A percentile compares a stretch with the other conserved stretches of the same genome.
Conservation (phyloP, 35 echinoderm and acorn worm species). For the Strongylocentrotus purpuratus region DNA sequence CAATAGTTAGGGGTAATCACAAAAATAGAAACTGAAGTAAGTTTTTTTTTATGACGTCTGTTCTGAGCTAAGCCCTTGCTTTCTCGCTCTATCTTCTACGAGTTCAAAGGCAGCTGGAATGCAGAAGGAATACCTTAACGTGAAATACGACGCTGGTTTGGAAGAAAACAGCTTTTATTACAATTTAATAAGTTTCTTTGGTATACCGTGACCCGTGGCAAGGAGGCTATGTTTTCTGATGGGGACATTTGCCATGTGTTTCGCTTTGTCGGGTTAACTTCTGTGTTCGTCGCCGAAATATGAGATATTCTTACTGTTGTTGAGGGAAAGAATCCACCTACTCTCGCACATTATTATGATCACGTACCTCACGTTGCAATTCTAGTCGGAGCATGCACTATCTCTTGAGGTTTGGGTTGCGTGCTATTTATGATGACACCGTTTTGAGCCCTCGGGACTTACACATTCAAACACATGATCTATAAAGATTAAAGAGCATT, state of each 20-base stretch:
- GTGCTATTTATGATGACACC: neutral
- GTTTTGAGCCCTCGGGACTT: neutral
- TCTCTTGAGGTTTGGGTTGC: neutral
- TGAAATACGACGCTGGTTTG: neutral
- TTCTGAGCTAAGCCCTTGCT: neutral
- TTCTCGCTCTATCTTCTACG: neutral
- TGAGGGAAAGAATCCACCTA: neutral
- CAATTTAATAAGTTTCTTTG: neutral
- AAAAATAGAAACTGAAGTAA: neutral
- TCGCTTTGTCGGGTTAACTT: neutral
- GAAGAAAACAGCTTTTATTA: constrained; percentile 19
- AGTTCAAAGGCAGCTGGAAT: neutral
- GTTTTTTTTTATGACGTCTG: neutral
- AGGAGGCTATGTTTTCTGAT: neutral
- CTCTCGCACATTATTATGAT: neutral
- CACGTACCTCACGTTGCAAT: neutral
- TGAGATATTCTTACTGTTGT: neutral
- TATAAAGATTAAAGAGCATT: neutral
- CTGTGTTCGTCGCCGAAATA: neutral
- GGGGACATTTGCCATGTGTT: neutral
- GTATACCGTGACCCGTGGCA: neutral
- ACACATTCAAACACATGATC: neutral
- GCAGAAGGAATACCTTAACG: neutral
- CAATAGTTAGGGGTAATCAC: neutral
- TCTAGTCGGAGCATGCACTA: neutral